phyloP scores from a whole-genome alignment of 37 sponge, comb jelly and placozoan genomes.

The Corticium candelabrum region DNA sequence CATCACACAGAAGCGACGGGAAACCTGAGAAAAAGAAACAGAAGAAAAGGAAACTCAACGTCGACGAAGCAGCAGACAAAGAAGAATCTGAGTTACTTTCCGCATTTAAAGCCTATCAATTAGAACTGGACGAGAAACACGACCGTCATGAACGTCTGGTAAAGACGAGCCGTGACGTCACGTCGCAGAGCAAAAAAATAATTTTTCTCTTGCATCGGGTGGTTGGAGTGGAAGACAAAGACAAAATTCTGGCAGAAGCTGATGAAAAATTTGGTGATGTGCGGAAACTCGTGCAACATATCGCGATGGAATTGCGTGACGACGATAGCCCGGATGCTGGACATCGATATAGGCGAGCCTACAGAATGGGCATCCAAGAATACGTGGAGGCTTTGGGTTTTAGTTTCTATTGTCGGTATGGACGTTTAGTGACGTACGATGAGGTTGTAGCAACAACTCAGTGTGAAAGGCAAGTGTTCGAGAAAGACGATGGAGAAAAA shows the following conservation, averaged over 20 bases:
- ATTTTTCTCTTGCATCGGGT: conserved; percentile 74
- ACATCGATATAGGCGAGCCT: conserved; percentile 29
- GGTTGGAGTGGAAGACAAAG: background rate
- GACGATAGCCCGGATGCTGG: background rate
- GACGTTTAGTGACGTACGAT: conserved; percentile 19
- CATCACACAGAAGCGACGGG: too few species aligned
- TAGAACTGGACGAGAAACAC: conserved; percentile 54
- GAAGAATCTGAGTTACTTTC: background rate
- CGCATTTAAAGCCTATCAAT: conserved; percentile 7
- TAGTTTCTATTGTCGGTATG: conserved; percentile 26
- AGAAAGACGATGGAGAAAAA: background rate
- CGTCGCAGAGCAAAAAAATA: conserved; percentile 71
- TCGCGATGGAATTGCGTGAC: conserved; percentile 31
- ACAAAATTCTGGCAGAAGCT: conserved; percentile 7
- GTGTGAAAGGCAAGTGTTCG: too few species aligned
- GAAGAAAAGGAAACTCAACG: too few species aligned
- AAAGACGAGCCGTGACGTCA: conserved; percentile 76
- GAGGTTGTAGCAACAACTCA: background rate
- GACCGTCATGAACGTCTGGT: conserved; percentile 73
- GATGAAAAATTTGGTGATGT: conserved; percentile 6
- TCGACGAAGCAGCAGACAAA: too few species aligned
- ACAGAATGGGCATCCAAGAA: conserved; percentile 63
- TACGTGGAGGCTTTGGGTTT: conserved; percentile 66
- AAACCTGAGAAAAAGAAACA: too few species aligned
- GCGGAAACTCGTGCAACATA: conserved; percentile 17